These are phyloP conservation scores for Danaus plexippus DNA, from an alignment of 1,140 invertebrate genomes.

Conservation along the genomic window DNA sequence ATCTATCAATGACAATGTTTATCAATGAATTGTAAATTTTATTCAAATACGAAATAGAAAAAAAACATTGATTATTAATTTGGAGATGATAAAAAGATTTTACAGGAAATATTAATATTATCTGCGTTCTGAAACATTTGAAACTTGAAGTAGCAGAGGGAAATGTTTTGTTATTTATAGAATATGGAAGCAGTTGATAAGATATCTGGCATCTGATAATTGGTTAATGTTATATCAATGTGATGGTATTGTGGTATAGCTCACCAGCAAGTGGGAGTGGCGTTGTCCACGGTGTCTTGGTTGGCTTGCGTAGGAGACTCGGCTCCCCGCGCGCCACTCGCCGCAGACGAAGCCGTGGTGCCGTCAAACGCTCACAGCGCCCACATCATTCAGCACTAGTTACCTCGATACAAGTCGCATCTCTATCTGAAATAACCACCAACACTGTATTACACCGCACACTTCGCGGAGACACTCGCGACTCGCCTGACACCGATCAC, in stretches of 20 bases:
- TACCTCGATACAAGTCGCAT: slow-evolving; percentile 66
- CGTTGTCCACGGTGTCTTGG: slow-evolving; percentile 66
- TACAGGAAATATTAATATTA: no score
- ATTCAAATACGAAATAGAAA: no score
- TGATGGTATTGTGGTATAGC: slow-evolving; percentile 12
- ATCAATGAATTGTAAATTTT: no score
- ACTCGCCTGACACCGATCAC: slow-evolving; percentile 34
- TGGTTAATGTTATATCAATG: no score
- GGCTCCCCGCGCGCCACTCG: slow-evolving; percentile 64
- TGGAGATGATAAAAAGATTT: no score
- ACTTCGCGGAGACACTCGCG: slow-evolving; percentile 26
- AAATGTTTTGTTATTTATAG: no score
- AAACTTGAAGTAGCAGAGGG: no score
- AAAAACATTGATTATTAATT: no score
- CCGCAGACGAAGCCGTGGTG: slow-evolving; percentile 68
- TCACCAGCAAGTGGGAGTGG: slow-evolving; percentile 67
- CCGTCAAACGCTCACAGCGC: slow-evolving; percentile 49
- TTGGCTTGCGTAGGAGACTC: slow-evolving; percentile 70
- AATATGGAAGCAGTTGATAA: no score
- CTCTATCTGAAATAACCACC: slow-evolving; percentile 63
- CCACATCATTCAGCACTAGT: slow-evolving; percentile 61
- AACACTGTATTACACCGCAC: slow-evolving; percentile 20
- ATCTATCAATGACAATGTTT: no score
- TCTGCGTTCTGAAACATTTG: no score
- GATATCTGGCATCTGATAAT: no score